These are phyloP conservation scores for Zele albiditarsus DNA, from an alignment of 2,888 invertebrate genomes.

Conservation along the genomic window DNA sequence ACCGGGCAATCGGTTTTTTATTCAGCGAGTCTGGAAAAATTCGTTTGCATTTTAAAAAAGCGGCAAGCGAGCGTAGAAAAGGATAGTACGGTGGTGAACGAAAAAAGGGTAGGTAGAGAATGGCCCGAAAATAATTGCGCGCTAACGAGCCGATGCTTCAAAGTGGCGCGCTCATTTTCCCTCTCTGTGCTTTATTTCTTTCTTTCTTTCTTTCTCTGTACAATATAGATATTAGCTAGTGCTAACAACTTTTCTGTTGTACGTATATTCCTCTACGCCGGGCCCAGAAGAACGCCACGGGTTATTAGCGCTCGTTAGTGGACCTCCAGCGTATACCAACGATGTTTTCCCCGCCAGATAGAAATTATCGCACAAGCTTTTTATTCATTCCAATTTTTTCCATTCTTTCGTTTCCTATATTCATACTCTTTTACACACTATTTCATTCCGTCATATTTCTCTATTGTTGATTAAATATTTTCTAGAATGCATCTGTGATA, in stretches of 20 bases:
- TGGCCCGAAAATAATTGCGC: conserved; percentile 28
- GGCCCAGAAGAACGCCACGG: conserved; percentile 22
- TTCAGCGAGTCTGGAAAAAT: conserved; percentile 30
- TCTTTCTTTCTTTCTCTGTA: conserved; percentile 18
- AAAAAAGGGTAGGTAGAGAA: conserved; percentile 17
- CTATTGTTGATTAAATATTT: too few species aligned
- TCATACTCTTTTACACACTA: background rate
- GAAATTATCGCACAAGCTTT: conserved; percentile 37
- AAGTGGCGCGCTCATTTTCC: conserved; percentile 37
- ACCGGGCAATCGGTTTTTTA: conserved; percentile 18
- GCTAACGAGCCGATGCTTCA: conserved; percentile 47
- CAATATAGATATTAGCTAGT: background rate
- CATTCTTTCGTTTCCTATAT: conserved; percentile 26
- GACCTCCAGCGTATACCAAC: conserved; percentile 38
- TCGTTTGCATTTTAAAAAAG: conserved; percentile 43
- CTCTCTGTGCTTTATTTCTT: conserved; percentile 8
- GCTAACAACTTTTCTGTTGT: conserved; percentile 22
- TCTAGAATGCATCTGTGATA: too few species aligned
- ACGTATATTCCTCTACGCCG: background rate
- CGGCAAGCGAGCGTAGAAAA: background rate
- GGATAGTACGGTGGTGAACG: background rate
- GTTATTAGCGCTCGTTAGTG: conserved; percentile 46
- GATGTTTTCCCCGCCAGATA: conserved; percentile 39
- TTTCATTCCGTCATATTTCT: background rate
- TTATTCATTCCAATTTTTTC: conserved; percentile 22